phyloP scores from a whole-genome alignment of 2,888 invertebrate species.

The Hydrotaea cyrtoneurina region DNA sequence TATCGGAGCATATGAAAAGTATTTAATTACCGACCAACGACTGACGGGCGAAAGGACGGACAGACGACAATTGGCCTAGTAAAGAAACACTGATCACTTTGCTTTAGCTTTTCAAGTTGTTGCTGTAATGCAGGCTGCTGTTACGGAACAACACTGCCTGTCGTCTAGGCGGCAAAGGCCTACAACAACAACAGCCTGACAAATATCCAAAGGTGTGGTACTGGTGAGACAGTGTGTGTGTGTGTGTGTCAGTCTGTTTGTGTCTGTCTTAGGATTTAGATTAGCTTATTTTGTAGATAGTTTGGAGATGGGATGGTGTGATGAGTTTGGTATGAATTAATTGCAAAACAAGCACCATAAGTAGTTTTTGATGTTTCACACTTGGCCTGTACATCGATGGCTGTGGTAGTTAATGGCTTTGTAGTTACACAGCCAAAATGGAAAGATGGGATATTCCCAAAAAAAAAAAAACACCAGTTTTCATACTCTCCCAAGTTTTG shows the following conservation, averaged over 20 bases:
- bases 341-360: conserved; percentile 55
- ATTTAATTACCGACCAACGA: conserved; percentile 65
- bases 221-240: background rate
- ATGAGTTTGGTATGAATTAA: conserved; percentile 15
- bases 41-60: too few species aligned
- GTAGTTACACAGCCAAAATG: too few species aligned
- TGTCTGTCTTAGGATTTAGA: background rate
- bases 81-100: conserved; percentile 5
- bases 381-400: too few species aligned
- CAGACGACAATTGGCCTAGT: conserved; percentile 40
- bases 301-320: conserved; percentile 49
- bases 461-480: too few species aligned
- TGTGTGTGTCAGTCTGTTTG: too few species aligned
- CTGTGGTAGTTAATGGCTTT: too few species aligned
- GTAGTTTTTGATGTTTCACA: too few species aligned
- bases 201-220: conserved; percentile 26
- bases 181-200: conserved; percentile 49
- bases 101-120: background rate
- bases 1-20: conserved; percentile 25
- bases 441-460: too few species aligned
- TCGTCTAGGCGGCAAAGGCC: conserved; percentile 48
- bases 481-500: too few species aligned
- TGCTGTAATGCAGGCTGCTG: too few species aligned
- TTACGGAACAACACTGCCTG: background rate
- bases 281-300: background rate